Evolutionary conservation across 2,113 vertebrate genomes (phyloP).

Genomic region (Galeopterus variegatus): DNA sequence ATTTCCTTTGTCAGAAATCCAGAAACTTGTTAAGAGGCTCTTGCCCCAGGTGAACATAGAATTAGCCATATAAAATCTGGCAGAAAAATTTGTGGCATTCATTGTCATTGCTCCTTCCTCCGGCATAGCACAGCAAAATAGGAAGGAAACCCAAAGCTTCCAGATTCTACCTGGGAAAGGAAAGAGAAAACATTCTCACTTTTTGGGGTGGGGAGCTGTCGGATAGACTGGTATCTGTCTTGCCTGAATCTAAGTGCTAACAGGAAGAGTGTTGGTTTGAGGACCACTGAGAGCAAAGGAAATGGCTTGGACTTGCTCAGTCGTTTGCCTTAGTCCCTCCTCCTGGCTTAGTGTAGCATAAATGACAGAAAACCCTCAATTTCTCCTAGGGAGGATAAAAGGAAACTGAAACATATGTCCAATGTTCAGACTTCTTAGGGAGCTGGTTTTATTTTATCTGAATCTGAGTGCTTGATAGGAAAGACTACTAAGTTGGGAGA

Average conservation of each 20-base stretch:
- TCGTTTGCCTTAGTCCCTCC: not conserved
- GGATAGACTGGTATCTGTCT: not conserved
- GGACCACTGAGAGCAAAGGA: not conserved
- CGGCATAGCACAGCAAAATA: not conserved
- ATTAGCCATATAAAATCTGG: not conserved
- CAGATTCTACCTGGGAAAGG: not conserved
- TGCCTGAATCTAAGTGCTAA: not conserved
- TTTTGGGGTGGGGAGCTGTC: not conserved
- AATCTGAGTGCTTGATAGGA: not conserved
- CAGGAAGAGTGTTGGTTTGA: fast-evolving
- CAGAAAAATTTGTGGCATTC: not conserved
- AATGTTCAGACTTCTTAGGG: not conserved
- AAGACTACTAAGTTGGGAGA: not conserved
- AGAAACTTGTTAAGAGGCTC: not conserved
- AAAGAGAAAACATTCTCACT: not conserved
- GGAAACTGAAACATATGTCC: not conserved
- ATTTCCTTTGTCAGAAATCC: not conserved
- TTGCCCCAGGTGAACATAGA: not conserved
- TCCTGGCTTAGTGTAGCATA: not conserved
- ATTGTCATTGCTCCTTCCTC: not conserved
- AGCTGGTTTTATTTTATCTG: not conserved
- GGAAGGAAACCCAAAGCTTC: not conserved
- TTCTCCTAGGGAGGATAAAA: not conserved
- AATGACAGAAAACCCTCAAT: not conserved
- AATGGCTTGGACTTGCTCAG: not conserved